Conservation (phyloP, 2,888 invertebrate species). For the Chloroclysta siterata region DNA sequence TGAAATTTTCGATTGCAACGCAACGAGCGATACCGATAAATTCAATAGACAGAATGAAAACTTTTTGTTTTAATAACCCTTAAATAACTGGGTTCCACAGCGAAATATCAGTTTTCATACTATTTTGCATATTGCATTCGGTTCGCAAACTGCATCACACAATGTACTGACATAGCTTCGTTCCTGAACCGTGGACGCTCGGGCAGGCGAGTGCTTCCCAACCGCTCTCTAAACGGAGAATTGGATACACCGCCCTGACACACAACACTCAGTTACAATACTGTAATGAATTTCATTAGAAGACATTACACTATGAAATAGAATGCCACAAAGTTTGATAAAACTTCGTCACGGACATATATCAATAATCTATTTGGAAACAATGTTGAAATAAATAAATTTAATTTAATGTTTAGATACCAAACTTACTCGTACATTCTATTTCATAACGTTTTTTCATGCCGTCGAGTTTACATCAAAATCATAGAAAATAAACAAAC, state of each 20-base stretch:
- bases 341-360: no score
- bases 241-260: conserved; percentile 86
- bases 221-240: conserved; percentile 95
- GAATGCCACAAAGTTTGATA: conserved; percentile 1
- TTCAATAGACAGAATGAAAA: background rate
- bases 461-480: conserved; percentile 29
- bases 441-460: conserved; percentile 23
- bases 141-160: conserved; percentile 20
- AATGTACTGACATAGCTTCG: conserved; percentile 83
- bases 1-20: conserved; percentile 1
- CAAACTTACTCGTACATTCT: background rate
- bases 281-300: conserved; percentile 27
- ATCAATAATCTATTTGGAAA: no score
- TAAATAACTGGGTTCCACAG: no score
- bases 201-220: conserved; percentile 94
- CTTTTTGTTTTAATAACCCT: no score
- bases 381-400: no score
- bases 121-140: conserved; percentile 1
- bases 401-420: background rate
- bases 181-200: conserved; percentile 96
- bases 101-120: background rate
- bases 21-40: conserved; percentile 11
- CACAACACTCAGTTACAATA: conserved; percentile 64
- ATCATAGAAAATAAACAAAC: conserved; percentile 58
- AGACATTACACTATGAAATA: conserved; percentile 26